Evolutionary conservation across 2,888 invertebrate genomes (phyloP).

Genomic region (Blastobasis lacticolella): DNA sequence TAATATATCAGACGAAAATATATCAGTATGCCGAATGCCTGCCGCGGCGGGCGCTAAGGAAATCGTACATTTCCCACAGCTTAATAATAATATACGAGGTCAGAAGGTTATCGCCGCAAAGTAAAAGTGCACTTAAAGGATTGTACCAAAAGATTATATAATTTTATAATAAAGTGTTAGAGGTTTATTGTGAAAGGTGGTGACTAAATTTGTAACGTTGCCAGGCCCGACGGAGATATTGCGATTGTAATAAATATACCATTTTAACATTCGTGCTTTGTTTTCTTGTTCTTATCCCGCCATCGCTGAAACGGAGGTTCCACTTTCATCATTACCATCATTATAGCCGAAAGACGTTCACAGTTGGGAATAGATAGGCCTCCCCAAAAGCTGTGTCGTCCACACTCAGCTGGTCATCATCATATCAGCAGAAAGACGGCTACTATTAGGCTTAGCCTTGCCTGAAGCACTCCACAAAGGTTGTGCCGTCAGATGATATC

Average conservation of each 20-base stretch:
- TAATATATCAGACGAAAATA: slow-evolving; percentile 3
- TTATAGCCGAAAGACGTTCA: too few species aligned
- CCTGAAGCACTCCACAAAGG: too few species aligned
- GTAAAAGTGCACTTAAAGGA: slow-evolving; percentile 68
- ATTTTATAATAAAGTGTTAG: slow-evolving; percentile 71
- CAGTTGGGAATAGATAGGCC: too few species aligned
- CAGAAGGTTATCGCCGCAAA: too few species aligned
- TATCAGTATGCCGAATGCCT: background rate
- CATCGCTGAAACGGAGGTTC: too few species aligned
- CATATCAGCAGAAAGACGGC: too few species aligned
- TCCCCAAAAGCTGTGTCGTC: too few species aligned
- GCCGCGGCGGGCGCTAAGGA: background rate
- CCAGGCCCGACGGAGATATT: slow-evolving; percentile 55
- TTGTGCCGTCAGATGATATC: too few species aligned
- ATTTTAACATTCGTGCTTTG: slow-evolving; percentile 63
- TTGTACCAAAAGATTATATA: slow-evolving; percentile 73
- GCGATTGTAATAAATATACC: slow-evolving; percentile 73
- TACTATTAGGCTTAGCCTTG: too few species aligned
- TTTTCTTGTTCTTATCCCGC: slow-evolving; percentile 11
- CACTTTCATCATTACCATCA: too few species aligned
- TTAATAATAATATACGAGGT: slow-evolving; percentile 19
- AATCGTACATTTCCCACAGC: slow-evolving; percentile 23
- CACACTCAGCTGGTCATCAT: too few species aligned
- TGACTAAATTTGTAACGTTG: slow-evolving; percentile 65
- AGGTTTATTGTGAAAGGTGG: slow-evolving; percentile 51